Percentiles rank a stretch among this genome's conserved stretches.
These are phyloP conservation scores for Tadarida brasiliensis DNA, from an alignment of 2,797 vertebrate species.

Conservation along the genomic window DNA sequence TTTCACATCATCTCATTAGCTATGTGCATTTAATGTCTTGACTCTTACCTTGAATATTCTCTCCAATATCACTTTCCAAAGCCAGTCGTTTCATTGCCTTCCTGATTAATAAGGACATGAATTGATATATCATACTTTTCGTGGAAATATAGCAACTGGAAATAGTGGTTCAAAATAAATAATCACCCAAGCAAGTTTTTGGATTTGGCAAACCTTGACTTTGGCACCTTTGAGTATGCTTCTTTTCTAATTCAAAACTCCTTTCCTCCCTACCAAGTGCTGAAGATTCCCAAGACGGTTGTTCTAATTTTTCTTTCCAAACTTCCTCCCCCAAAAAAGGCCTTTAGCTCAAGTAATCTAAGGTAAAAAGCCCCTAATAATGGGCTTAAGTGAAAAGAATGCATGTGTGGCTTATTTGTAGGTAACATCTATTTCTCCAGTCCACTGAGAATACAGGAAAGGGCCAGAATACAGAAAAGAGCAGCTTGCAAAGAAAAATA, in stretches of 20 bases:
- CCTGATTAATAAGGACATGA: not conserved
- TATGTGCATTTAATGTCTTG: not conserved
- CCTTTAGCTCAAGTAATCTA: not conserved
- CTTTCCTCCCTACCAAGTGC: not conserved
- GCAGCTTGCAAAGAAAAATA: not conserved
- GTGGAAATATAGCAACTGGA: not conserved
- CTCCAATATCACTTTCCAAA: not conserved
- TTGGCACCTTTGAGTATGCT: not conserved
- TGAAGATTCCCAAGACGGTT: not conserved
- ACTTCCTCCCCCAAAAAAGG: not conserved
- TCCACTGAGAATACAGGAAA: too few species aligned
- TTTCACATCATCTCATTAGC: not conserved
- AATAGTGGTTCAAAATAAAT: constrained; percentile 19
- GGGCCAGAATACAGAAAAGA: too few species aligned
- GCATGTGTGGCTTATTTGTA: not conserved
- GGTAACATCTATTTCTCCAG: too few species aligned
- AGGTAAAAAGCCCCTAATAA: not conserved
- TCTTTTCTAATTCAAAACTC: constrained; percentile 13
- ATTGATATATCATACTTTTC: not conserved
- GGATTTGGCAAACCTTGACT: not conserved
- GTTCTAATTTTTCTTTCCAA: not conserved
- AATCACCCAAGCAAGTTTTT: not conserved
- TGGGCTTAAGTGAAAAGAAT: not conserved
- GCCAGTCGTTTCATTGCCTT: not conserved
- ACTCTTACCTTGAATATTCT: not conserved